Conservation (phyloP, 1,140 invertebrate genomes). For the Pentalonia nigronervosa region DNA sequence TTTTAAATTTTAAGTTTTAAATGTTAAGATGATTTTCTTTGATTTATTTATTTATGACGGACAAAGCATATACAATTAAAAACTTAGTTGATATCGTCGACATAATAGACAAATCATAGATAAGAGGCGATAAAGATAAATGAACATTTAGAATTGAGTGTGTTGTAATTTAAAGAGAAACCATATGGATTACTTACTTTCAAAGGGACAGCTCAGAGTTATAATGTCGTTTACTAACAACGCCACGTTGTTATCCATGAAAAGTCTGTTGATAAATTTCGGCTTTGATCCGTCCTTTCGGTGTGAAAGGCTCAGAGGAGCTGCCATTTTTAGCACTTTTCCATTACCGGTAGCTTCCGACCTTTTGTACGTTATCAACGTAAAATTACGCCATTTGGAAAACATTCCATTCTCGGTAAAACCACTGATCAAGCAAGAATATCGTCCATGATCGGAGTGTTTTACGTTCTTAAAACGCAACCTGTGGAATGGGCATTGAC, state of each 20-base stretch:
- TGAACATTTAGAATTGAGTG: background rate
- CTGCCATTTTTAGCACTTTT: background rate
- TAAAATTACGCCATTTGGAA: conserved; percentile 44
- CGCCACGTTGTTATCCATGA: conserved; percentile 29
- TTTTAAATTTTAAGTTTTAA: background rate
- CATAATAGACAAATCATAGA: background rate
- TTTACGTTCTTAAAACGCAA: conserved; percentile 44
- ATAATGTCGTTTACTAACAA: background rate
- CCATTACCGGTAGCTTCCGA: background rate
- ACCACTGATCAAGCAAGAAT: conserved; percentile 37
- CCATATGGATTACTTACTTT: background rate
- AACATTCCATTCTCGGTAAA: conserved; percentile 20
- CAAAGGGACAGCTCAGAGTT: conserved; percentile 30
- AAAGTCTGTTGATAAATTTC: background rate
- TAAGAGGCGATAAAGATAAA: background rate
- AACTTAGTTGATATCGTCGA: background rate
- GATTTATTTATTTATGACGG: background rate
- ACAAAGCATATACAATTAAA: background rate
- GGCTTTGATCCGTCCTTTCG: conserved; percentile 44
- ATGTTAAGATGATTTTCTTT: background rate
- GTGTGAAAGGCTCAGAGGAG: conserved; percentile 31
- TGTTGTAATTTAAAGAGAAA: background rate
- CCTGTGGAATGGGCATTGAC: background rate
- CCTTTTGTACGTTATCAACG: background rate
- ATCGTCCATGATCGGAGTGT: conserved; percentile 29